Percentiles rank a stretch among this genome's conserved stretches.
Conservation (phyloP, 2,113 vertebrate genomes). For the Sapayoa aenigma region DNA sequence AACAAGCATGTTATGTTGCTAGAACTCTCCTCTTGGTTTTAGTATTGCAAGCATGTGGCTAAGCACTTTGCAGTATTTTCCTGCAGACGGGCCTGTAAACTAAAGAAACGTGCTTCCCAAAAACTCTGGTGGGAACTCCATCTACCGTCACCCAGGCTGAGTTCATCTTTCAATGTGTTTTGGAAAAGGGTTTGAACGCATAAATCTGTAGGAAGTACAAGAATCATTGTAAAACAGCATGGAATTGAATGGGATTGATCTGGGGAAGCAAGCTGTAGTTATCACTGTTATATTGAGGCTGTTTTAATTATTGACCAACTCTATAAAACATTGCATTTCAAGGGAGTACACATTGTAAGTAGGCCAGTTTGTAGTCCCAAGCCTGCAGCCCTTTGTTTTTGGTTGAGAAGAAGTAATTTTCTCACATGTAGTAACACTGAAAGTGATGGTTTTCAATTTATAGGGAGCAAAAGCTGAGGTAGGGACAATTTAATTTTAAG, state of each 20-base stretch:
- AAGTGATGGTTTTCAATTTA: background rate
- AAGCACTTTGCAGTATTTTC: background rate
- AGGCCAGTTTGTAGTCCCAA: background rate
- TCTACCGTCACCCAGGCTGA: background rate
- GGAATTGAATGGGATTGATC: background rate
- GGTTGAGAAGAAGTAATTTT: background rate
- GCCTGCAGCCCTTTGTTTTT: background rate
- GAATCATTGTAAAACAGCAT: background rate
- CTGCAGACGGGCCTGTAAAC: background rate
- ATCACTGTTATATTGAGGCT: background rate
- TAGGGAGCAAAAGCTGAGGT: background rate
- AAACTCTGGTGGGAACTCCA: background rate
- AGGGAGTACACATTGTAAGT: background rate
- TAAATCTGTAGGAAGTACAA: background rate
- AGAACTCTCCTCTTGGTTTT: background rate
- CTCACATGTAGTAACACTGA: background rate
- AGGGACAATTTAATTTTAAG: background rate
- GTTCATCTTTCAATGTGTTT: background rate
- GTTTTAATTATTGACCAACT: background rate
- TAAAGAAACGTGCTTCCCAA: background rate
- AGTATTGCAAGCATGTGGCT: background rate
- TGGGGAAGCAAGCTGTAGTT: background rate
- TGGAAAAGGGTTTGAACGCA: background rate
- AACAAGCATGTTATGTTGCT: background rate
- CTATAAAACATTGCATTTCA: background rate